Evolutionary conservation across 2,888 invertebrate genomes (phyloP).

Genomic region (Stegana nigrithorax): DNA sequence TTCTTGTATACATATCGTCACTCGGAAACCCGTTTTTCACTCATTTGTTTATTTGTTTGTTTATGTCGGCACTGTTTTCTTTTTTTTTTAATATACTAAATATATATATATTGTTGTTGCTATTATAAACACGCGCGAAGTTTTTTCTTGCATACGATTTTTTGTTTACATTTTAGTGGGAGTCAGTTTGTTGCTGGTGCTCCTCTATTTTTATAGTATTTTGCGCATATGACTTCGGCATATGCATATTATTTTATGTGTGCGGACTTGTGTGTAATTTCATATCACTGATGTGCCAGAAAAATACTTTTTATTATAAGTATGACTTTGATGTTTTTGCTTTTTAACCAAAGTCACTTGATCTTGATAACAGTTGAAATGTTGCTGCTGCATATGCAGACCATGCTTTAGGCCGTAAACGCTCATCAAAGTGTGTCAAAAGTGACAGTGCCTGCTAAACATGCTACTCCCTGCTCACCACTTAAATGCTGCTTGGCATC

Average conservation of each 20-base stretch:
- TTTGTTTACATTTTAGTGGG: constrained; percentile 27
- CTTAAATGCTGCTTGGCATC: too few species aligned
- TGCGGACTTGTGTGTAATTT: constrained; percentile 16
- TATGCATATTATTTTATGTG: constrained; percentile 2
- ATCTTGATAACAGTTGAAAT: constrained; percentile 22
- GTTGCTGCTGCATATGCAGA: not conserved
- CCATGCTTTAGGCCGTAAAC: not conserved
- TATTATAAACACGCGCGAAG: not conserved
- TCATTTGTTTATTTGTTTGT: constrained; percentile 7
- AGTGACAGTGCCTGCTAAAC: not conserved
- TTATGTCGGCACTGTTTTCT: constrained; percentile 22
- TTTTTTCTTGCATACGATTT: constrained; percentile 31
- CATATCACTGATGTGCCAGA: constrained; percentile 57
- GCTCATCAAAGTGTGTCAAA: constrained; percentile 3
- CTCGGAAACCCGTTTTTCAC: constrained; percentile 27
- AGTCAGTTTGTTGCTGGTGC: too few species aligned
- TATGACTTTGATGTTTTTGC: constrained; percentile 19
- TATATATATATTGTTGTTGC: constrained; percentile 14
- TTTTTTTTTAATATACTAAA: constrained; percentile 8
- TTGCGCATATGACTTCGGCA: not conserved
- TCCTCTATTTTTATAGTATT: too few species aligned
- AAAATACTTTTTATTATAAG: constrained; percentile 40
- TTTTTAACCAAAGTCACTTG: constrained; percentile 10
- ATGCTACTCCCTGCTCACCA: too few species aligned
- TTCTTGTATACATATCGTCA: constrained; percentile 15